Conservation (phyloP, 1,140 invertebrate genomes). For the Nixonia krombeini region DNA sequence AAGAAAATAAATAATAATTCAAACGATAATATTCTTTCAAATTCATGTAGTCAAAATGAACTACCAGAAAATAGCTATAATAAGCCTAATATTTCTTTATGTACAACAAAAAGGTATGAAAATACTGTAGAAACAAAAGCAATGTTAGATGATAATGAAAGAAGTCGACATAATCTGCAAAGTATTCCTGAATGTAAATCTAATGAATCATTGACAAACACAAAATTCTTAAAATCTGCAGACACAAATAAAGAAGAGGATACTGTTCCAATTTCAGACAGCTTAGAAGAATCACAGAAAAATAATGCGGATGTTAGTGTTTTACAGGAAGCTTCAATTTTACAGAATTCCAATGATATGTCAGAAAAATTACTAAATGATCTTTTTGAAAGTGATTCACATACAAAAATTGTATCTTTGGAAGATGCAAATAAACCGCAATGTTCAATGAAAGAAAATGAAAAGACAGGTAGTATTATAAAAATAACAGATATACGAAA, state of each 20-base stretch:
- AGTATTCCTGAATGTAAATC: no score
- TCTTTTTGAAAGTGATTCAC: no score
- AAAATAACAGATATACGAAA: neutral
- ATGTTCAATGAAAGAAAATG: neutral
- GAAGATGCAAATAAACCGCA: neutral
- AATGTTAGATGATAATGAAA: no score
- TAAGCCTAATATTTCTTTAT: no score
- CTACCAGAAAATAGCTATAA: no score
- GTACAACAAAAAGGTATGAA: neutral
- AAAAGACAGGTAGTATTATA: neutral
- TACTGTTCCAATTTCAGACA: constrained; percentile 2
- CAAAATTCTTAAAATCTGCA: neutral
- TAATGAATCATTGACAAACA: neutral
- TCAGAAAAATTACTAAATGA: no score
- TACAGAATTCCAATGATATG: no score
- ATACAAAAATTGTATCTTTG: no score
- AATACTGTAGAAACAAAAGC: no score
- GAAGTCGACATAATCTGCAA: no score
- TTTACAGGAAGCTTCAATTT: no score
- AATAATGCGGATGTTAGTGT: no score
- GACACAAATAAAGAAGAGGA: neutral
- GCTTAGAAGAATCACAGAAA: neutral
- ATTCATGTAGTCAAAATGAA: neutral
- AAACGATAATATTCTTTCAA: neutral
- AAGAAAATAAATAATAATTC: neutral